phyloP scores from a whole-genome alignment of 2,797 vertebrate genomes.

The Furcifer pardalis region DNA sequence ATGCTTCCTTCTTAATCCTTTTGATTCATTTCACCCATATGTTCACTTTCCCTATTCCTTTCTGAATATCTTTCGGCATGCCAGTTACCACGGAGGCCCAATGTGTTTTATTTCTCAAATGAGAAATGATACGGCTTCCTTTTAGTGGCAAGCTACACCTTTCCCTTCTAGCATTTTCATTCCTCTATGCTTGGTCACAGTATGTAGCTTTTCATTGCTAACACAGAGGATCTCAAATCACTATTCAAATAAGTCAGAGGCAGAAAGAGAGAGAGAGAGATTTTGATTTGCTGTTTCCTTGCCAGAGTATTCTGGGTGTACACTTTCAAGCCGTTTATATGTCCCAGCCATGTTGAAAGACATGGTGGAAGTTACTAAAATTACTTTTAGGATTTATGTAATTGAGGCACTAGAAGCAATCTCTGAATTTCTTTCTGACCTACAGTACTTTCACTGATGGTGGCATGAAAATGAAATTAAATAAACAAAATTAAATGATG shows the following conservation, averaged over 20 bases:
- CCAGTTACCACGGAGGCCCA: not conserved
- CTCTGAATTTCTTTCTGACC: too few species aligned
- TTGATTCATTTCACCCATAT: slow-evolving; percentile 36
- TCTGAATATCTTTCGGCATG: slow-evolving; percentile 6
- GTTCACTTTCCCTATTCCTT: slow-evolving; percentile 10
- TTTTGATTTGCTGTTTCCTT: too few species aligned
- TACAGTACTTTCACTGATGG: too few species aligned
- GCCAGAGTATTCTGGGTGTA: not conserved
- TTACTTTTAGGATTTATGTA: too few species aligned
- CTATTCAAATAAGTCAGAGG: not conserved
- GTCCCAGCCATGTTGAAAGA: not conserved
- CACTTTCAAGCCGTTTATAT: not conserved
- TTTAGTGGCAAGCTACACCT: not conserved
- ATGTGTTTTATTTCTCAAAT: not conserved
- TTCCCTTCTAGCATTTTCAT: not conserved
- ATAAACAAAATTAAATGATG: too few species aligned
- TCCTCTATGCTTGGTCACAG: not conserved
- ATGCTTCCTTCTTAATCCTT: slow-evolving; percentile 22
- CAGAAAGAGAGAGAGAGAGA: too few species aligned
- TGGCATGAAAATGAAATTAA: too few species aligned
- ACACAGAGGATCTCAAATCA: not conserved
- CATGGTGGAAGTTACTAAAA: not conserved
- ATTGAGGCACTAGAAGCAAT: too few species aligned
- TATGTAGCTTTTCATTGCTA: not conserved
- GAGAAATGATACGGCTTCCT: not conserved